phyloP scores from a whole-genome alignment of 2,888 invertebrate species.

The Ichneumon xanthorius region DNA sequence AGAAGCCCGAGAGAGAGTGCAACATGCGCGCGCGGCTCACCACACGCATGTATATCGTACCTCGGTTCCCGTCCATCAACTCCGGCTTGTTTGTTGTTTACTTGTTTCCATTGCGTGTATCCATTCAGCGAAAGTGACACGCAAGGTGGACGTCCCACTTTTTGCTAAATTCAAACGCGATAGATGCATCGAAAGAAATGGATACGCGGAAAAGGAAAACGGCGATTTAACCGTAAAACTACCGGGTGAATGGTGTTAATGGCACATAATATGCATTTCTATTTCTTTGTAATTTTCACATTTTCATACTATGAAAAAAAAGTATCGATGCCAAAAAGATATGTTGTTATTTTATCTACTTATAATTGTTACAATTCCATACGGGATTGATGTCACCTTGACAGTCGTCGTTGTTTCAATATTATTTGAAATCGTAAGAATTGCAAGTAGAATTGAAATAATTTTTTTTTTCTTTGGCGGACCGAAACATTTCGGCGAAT shows the following conservation, averaged over 20 bases:
- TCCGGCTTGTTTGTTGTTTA: conserved; percentile 45
- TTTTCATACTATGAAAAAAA: too few species aligned
- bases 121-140: conserved; percentile 12
- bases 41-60: conserved; percentile 69
- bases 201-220: neutral
- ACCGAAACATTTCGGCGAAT: too few species aligned
- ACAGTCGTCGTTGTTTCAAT: too few species aligned
- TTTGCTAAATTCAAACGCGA: neutral
- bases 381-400: too few species aligned
- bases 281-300: neutral
- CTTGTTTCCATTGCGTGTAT: conserved; percentile 7
- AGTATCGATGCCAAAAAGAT: too few species aligned
- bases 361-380: too few species aligned
- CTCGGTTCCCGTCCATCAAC: conserved; percentile 44
- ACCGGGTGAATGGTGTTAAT: neutral
- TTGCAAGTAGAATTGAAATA: too few species aligned
- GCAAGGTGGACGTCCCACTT: neutral
- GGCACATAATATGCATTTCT: neutral
- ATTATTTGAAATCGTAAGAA: too few species aligned
- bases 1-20: conserved; percentile 54
- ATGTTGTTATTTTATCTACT: too few species aligned
- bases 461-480: too few species aligned
- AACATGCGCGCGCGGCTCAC: conserved; percentile 71
- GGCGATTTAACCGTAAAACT: too few species aligned
- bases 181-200: neutral